phyloP scores from a whole-genome alignment of 2,113 vertebrate genomes.

The Melanocharis versteri region DNA sequence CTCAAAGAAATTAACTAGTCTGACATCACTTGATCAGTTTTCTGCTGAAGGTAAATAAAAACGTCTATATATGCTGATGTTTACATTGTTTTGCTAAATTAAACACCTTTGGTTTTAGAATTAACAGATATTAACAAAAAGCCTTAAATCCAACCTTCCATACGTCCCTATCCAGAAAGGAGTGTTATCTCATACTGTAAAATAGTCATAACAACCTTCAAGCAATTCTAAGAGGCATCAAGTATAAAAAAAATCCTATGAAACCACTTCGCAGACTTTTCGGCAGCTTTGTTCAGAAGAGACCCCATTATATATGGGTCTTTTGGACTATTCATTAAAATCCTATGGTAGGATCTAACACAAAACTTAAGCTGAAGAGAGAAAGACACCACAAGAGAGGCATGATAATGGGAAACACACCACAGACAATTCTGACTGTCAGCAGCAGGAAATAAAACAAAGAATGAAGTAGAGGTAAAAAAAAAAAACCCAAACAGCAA shows the following conservation, averaged over 20 bases:
- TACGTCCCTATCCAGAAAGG: not conserved
- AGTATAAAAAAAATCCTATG: not conserved
- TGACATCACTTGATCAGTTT: not conserved
- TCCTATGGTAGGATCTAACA: not conserved
- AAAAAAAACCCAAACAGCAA: not conserved
- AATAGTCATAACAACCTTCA: not conserved
- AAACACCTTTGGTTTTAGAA: not conserved
- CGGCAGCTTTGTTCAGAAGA: not conserved
- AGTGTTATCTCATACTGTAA: not conserved
- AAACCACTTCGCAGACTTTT: not conserved
- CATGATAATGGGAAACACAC: fast-evolving
- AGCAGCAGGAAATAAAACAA: not conserved
- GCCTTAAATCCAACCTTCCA: not conserved
- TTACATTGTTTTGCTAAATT: not conserved
- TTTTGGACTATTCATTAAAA: not conserved
- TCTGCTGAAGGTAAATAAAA: not conserved
- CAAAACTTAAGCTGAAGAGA: not conserved
- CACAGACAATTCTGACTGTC: not conserved
- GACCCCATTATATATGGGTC: not conserved
- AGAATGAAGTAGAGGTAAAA: not conserved
- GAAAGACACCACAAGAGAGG: not conserved
- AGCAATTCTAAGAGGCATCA: not conserved
- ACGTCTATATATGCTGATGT: not conserved
- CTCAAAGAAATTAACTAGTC: not conserved
- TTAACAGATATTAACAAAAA: not conserved